These are phyloP conservation scores for Lagocephalus sceleratus DNA, from an alignment of 2,797 vertebrate genomes.

Conservation along the genomic window DNA sequence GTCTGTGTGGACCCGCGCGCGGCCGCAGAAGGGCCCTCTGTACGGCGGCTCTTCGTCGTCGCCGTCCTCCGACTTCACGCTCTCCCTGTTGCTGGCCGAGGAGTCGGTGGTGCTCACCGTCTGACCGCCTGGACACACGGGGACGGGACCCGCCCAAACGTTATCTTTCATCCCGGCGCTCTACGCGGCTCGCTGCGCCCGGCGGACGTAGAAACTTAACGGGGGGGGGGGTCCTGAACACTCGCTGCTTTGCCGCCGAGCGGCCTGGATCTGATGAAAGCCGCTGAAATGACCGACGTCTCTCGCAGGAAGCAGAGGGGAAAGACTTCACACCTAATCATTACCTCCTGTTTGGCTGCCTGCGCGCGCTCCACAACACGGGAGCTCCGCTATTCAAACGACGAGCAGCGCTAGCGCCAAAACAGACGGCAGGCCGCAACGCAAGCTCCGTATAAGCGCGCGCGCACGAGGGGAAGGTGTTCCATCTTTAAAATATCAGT, in stretches of 20 bases:
- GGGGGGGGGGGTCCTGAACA: slow-evolving; percentile 4
- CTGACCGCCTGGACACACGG: slow-evolving; percentile 84
- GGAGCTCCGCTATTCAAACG: background rate
- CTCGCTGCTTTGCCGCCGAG: background rate
- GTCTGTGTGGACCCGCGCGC: slow-evolving; percentile 94
- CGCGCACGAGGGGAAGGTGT: background rate
- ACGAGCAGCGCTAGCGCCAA: too few species aligned
- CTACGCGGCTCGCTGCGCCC: too few species aligned
- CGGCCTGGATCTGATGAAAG: slow-evolving; percentile 7
- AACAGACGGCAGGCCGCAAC: background rate
- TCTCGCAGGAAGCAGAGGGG: slow-evolving; percentile 11
- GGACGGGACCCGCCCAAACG: too few species aligned
- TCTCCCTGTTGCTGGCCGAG: slow-evolving; percentile 96
- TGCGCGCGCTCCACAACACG: background rate
- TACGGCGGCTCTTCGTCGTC: slow-evolving; percentile 96
- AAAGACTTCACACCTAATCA: slow-evolving; percentile 43
- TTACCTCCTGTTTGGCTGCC: slow-evolving; percentile 26
- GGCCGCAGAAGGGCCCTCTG: slow-evolving; percentile 94
- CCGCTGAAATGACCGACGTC: slow-evolving; percentile 21
- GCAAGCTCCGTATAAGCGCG: background rate
- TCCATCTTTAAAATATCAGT: background rate
- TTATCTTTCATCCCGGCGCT: too few species aligned
- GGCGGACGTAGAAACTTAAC: background rate
- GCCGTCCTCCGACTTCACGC: slow-evolving; percentile 96
- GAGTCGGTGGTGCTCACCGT: slow-evolving; percentile 98